phyloP scores from a whole-genome alignment of 2,888 invertebrate species.

The Gryllus longicercus region DNA sequence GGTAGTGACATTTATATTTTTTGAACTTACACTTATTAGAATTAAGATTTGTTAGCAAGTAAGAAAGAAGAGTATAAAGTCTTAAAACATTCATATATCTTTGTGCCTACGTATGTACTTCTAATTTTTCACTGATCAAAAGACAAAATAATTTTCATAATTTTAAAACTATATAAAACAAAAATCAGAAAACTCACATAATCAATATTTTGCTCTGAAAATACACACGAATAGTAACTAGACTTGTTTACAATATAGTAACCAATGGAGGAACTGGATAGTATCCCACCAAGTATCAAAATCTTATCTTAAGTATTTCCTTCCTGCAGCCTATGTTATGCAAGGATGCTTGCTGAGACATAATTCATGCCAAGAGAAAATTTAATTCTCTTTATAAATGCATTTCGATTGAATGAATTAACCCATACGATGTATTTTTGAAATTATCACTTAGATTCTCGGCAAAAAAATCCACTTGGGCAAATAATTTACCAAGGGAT shows the following conservation, averaged over 20 bases:
- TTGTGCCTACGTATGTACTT: neutral
- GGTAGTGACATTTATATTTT: too few species aligned
- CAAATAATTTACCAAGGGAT: neutral
- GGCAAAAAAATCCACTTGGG: neutral
- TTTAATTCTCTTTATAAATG: too few species aligned
- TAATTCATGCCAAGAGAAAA: too few species aligned
- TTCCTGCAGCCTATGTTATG: neutral
- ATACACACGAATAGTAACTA: too few species aligned
- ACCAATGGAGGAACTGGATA: neutral
- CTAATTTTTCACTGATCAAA: neutral
- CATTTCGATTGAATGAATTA: too few species aligned
- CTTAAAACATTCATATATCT: constrained; percentile 4
- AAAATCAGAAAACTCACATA: neutral
- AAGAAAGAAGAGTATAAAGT: too few species aligned
- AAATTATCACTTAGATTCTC: neutral
- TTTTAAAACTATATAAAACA: neutral
- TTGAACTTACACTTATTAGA: too few species aligned
- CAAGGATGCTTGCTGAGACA: too few species aligned
- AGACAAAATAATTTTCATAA: neutral
- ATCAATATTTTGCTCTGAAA: neutral
- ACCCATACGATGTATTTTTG: neutral
- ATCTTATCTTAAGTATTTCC: constrained; percentile 1
- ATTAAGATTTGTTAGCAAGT: too few species aligned
- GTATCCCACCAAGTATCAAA: neutral
- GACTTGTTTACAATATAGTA: neutral